These are phyloP conservation scores for Drosophila prolongata DNA, from an alignment of 2,888 invertebrate species.

Conservation along the genomic window DNA sequence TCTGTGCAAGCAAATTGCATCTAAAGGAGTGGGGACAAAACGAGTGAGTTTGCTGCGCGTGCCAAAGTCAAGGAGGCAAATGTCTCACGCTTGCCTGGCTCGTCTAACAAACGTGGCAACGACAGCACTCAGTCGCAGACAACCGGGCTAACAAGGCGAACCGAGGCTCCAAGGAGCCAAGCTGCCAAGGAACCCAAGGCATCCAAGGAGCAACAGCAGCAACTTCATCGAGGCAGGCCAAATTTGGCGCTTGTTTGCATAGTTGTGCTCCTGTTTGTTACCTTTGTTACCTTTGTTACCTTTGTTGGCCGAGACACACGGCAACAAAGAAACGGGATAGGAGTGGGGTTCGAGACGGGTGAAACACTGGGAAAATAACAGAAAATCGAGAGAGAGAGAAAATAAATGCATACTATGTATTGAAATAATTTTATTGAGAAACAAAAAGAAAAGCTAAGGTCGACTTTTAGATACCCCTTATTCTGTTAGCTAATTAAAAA, in stretches of 20 bases:
- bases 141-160: slow-evolving; percentile 64
- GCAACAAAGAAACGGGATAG: slow-evolving; percentile 24
- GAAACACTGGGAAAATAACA: background rate
- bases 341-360: background rate
- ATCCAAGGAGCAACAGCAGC: slow-evolving; percentile 4
- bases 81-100: slow-evolving; percentile 69
- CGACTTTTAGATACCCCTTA: no score
- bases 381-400: background rate
- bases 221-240: slow-evolving; percentile 26
- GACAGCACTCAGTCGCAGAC: slow-evolving; percentile 38
- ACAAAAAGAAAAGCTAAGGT: no score
- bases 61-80: slow-evolving; percentile 69
- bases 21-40: slow-evolving; percentile 29
- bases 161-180: slow-evolving; percentile 20
- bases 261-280: slow-evolving; percentile 51
- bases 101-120: slow-evolving; percentile 72
- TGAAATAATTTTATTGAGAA: no score
- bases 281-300: slow-evolving; percentile 26
- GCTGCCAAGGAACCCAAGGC: background rate
- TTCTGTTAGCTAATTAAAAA: no score
- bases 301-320: slow-evolving; percentile 13
- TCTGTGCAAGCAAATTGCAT: slow-evolving; percentile 74
- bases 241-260: slow-evolving; percentile 58
- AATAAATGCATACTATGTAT: no score
- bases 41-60: slow-evolving; percentile 48